These are phyloP conservation scores for Neodiprion fabricii DNA, from an alignment of 1,140 invertebrate genomes.

Conservation along the genomic window DNA sequence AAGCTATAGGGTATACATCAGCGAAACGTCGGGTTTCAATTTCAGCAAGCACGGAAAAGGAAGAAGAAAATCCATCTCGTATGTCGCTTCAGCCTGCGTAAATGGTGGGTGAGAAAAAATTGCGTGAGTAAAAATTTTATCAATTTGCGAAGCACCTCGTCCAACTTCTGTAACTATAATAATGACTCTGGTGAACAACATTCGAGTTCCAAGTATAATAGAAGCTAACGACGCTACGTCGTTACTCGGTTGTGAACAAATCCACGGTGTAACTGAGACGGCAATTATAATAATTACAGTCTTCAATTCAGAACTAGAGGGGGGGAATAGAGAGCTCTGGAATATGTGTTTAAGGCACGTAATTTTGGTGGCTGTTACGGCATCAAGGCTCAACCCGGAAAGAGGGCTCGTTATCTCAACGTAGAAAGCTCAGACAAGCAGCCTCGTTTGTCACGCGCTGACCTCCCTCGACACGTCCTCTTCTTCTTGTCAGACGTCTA, in stretches of 20 bases:
- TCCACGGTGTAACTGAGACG: not conserved
- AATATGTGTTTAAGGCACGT: conserved; percentile 46
- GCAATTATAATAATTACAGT: conserved; percentile 33
- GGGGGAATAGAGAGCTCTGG: conserved; percentile 1
- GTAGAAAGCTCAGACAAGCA: conserved; percentile 52
- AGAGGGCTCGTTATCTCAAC: conserved; percentile 51
- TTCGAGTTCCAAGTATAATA: not conserved
- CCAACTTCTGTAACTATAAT: not conserved
- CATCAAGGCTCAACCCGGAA: conserved; percentile 29
- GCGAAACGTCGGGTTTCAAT: not conserved
- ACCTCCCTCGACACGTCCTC: conserved; percentile 45
- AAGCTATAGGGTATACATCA: not conserved
- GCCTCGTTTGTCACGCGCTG: conserved; percentile 56
- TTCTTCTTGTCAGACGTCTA: conserved; percentile 34
- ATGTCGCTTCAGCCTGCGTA: too few species aligned
- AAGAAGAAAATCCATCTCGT: not conserved
- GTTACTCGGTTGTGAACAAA: not conserved
- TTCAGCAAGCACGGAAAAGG: not conserved
- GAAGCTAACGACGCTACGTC: not conserved
- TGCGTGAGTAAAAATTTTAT: not conserved
- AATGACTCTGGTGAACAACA: not conserved
- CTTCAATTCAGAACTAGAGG: conserved; percentile 46
- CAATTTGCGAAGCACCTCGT: not conserved
- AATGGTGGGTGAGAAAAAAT: not conserved
- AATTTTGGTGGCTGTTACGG: conserved; percentile 38